Evolutionary conservation across 2,113 vertebrate species (phyloP).

Genomic region (Blennius ocellaris): DNA sequence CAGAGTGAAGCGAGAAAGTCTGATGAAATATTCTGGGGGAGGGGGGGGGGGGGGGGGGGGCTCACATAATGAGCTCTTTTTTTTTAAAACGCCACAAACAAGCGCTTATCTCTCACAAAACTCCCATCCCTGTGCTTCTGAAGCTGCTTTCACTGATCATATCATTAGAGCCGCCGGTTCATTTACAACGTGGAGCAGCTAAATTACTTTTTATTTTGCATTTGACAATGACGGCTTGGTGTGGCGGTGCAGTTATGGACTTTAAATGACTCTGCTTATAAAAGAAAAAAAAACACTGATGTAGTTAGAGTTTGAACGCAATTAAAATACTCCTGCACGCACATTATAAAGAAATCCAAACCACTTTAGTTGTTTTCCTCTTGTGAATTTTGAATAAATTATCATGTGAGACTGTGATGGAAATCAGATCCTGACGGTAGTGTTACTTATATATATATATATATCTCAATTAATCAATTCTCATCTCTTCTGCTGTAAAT

Average conservation of each 20-base stretch:
- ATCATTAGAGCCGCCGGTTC: constrained; percentile 10
- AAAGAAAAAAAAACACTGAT: not conserved
- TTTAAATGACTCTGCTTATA: not conserved
- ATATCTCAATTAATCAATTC: no score
- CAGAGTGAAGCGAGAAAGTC: constrained; percentile 13
- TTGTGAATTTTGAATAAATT: no score
- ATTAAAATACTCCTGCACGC: not conserved
- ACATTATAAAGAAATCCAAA: not conserved
- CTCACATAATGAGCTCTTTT: constrained; percentile 24
- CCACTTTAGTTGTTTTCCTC: no score
- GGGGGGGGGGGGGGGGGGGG: constrained; percentile 13
- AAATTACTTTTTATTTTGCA: not conserved
- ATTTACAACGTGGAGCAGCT: constrained; percentile 2
- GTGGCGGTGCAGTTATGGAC: not conserved
- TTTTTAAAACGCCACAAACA: constrained; percentile 16
- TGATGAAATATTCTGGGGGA: constrained; percentile 28
- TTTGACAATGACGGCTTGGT: not conserved
- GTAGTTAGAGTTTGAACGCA: not conserved
- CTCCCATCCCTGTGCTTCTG: constrained; percentile 11
- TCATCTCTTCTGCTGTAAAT: no score
- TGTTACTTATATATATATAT: no score
- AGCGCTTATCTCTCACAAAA: constrained; percentile 13
- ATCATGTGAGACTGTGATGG: no score
- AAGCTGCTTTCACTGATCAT: constrained; percentile 13
- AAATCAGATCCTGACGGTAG: no score